Conservation (phyloP, 2,888 invertebrate genomes). For the Sialis fuliginosa region DNA sequence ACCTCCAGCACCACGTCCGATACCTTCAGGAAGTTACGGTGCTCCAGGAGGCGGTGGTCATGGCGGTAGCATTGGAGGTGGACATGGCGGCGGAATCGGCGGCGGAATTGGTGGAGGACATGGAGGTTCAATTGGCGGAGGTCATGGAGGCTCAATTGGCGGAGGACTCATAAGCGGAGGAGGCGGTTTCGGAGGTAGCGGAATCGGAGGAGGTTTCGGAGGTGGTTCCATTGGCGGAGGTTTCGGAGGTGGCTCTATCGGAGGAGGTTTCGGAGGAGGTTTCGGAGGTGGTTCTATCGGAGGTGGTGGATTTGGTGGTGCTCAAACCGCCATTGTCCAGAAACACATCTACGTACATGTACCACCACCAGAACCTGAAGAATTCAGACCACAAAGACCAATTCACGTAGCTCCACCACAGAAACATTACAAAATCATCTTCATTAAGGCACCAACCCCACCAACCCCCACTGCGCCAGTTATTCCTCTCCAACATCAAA, state of each 20-base stretch:
- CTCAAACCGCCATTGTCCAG: slow-evolving; percentile 46
- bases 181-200: slow-evolving; percentile 11
- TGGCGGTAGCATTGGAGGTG: slow-evolving; percentile 11
- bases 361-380: slow-evolving; percentile 73
- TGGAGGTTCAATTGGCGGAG: slow-evolving; percentile 17
- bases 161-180: slow-evolving; percentile 10
- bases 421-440: slow-evolving; percentile 84
- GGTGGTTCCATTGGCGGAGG: slow-evolving; percentile 18
- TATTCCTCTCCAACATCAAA: slow-evolving; percentile 61
- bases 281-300: slow-evolving; percentile 23
- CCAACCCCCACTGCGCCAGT: slow-evolving; percentile 61
- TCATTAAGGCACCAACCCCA: slow-evolving; percentile 76
- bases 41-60: slow-evolving; percentile 17
- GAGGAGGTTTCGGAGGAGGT: slow-evolving; percentile 22
- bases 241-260: slow-evolving; percentile 19
- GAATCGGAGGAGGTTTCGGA: slow-evolving; percentile 15
- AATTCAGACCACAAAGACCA: slow-evolving; percentile 44
- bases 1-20: slow-evolving; percentile 17
- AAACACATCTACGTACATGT: slow-evolving; percentile 84
- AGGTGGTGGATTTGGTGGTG: slow-evolving; percentile 29
- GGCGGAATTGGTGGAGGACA: slow-evolving; percentile 16
- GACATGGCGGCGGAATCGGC: slow-evolving; percentile 14
- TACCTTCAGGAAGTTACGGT: slow-evolving; percentile 23
- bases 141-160: slow-evolving; percentile 11
- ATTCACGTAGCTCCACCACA: slow-evolving; percentile 56